A percentile compares a stretch with the other conserved stretches of the same genome.
These are phyloP conservation scores for Acipenser transmontanus DNA, from an alignment of 2,797 vertebrate genomes.

Conservation along the genomic window DNA sequence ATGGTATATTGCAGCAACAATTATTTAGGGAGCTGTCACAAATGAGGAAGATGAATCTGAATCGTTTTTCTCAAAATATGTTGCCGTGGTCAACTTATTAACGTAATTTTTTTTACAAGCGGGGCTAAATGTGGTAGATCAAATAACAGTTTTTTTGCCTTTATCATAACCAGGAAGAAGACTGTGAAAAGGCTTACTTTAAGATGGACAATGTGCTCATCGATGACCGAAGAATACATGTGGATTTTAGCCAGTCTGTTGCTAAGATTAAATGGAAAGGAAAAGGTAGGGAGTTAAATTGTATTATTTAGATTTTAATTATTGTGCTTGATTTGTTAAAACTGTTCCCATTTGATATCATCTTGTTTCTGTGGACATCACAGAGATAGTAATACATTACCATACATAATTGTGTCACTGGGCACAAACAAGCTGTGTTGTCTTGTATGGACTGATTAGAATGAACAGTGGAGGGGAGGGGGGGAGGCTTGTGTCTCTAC, in stretches of 20 bases:
- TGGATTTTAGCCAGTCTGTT: slow-evolving; percentile 97
- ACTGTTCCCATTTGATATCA: too few species aligned
- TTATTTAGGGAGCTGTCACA: slow-evolving; percentile 10
- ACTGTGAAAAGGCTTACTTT: slow-evolving; percentile 96
- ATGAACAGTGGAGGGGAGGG: too few species aligned
- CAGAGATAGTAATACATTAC: too few species aligned
- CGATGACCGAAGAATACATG: slow-evolving; percentile 90
- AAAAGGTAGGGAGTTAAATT: slow-evolving; percentile 63
- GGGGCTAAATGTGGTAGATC: too few species aligned
- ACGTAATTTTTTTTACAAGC: neutral
- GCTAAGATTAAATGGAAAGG: slow-evolving; percentile 95
- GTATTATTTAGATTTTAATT: too few species aligned
- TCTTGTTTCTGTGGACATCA: too few species aligned
- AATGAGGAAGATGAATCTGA: neutral
- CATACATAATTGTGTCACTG: too few species aligned
- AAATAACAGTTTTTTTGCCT: slow-evolving; percentile 22
- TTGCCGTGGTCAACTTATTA: neutral
- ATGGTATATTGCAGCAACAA: too few species aligned
- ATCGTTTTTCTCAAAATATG: neutral
- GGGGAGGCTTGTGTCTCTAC: too few species aligned
- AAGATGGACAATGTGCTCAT: slow-evolving; percentile 99
- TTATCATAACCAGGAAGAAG: slow-evolving; percentile 71
- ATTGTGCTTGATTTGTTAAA: too few species aligned
- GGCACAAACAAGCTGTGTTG: too few species aligned
- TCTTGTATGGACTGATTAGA: too few species aligned